Evolutionary conservation across 2,113 vertebrate species (phyloP).

Genomic region (Blennius ocellaris): DNA sequence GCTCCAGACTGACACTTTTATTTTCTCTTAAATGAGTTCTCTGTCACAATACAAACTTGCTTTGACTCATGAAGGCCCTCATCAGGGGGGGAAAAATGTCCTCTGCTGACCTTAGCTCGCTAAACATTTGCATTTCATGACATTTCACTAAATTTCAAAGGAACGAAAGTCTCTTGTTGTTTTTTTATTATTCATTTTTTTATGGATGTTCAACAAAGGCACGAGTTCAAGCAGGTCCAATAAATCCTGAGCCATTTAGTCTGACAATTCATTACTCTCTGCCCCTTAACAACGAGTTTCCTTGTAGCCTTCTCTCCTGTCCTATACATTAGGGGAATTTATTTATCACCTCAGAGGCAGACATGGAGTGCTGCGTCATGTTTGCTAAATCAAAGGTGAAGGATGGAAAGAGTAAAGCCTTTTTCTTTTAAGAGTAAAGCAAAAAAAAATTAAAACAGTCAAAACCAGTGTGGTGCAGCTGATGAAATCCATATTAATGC

Average conservation of each 20-base stretch:
- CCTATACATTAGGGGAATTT: conserved; percentile 14
- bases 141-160: conserved; percentile 7
- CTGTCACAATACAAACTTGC: not conserved
- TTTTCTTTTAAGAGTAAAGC: too few species aligned
- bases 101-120: not conserved
- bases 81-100: not conserved
- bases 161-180: not conserved
- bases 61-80: not conserved
- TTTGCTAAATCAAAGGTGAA: conserved; percentile 41
- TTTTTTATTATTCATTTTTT: not conserved
- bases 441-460: conserved; percentile 28
- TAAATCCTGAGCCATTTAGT: conserved; percentile 19
- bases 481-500: conserved; percentile 22
- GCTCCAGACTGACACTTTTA: not conserved
- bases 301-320: conserved; percentile 10
- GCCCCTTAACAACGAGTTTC: conserved; percentile 29
- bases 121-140: conserved; percentile 30
- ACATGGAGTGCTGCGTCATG: conserved; percentile 32
- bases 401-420: conserved; percentile 24
- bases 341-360: conserved; percentile 26
- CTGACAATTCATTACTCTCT: conserved; percentile 28
- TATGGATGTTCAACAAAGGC: conserved; percentile 21
- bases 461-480: conserved; percentile 16
- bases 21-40: conserved; percentile 1
- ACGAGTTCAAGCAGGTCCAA: conserved; percentile 2